phyloP scores from a whole-genome alignment of 1,140 invertebrate genomes.

The Euglossa dilemma region DNA sequence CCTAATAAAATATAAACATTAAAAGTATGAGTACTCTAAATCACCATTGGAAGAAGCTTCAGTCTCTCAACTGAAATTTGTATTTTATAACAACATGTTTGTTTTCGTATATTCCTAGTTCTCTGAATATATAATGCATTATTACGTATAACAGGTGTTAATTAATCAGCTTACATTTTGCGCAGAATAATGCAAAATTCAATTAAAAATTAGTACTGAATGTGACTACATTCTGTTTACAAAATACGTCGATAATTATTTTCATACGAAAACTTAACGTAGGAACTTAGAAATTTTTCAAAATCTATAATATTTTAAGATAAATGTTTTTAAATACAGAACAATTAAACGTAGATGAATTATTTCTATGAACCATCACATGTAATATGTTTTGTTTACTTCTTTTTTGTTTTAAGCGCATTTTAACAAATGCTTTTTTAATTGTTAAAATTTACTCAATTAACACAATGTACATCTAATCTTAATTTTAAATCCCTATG shows the following conservation, averaged over 20 bases:
- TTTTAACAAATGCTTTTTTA: conserved; percentile 23
- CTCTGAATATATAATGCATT: conserved; percentile 17
- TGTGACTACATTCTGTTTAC: conserved; percentile 14
- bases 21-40: conserved; percentile 25
- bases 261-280: conserved; percentile 58
- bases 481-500: conserved; percentile 56
- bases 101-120: conserved; percentile 35
- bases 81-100: background rate
- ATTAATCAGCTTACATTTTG: background rate
- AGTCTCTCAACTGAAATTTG: background rate
- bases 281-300: conserved; percentile 51
- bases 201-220: conserved; percentile 26
- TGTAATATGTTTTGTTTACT: conserved; percentile 6
- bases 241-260: conserved; percentile 27
- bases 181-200: conserved; percentile 23
- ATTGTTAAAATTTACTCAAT: conserved; percentile 6
- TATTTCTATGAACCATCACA: conserved; percentile 12
- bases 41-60: conserved; percentile 10
- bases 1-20: conserved; percentile 10
- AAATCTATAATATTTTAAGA: background rate
- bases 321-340: conserved; percentile 18
- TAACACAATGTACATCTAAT: conserved; percentile 14
- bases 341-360: conserved; percentile 7
- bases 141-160: conserved; percentile 1
- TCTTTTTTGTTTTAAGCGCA: background rate